A percentile compares a stretch with the other conserved stretches of the same genome.
Evolutionary conservation across 1,140 invertebrate species (phyloP).

Genomic region (Meloidogyne floridensis): DNA sequence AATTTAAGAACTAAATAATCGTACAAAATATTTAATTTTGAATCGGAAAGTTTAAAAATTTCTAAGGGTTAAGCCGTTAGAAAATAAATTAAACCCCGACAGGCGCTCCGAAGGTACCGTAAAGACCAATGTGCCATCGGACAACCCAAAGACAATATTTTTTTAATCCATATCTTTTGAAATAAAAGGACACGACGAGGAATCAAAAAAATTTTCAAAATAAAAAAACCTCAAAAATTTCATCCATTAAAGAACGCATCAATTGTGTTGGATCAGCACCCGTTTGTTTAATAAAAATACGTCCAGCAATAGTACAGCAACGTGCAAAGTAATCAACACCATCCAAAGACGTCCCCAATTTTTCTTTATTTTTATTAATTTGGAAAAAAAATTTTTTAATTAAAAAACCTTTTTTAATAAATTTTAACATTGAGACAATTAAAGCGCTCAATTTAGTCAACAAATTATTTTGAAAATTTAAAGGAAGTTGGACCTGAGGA

Average conservation of each 20-base stretch:
- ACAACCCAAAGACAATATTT: no score
- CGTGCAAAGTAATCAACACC: constrained; percentile 38
- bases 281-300: constrained; percentile 33
- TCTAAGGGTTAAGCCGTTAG: no score
- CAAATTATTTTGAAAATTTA: constrained; percentile 32
- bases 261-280: constrained; percentile 32
- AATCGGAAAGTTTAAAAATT: background rate
- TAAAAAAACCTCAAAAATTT: constrained; percentile 34
- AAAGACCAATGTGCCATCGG: no score
- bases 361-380: constrained; percentile 23
- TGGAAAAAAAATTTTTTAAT: no score
- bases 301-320: constrained; percentile 31
- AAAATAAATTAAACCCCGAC: no score
- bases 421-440: constrained; percentile 32
- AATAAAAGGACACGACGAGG: no score
- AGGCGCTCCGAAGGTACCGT: no score
- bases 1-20: background rate
- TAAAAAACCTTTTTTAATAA: constrained; percentile 37
- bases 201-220: background rate
- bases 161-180: no score
- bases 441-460: constrained; percentile 36
- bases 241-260: constrained; percentile 30
- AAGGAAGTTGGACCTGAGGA: constrained; percentile 31
- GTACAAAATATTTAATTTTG: background rate
- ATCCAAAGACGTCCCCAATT: constrained; percentile 31